phyloP scores from a whole-genome alignment of 1,140 invertebrate species.

The Tetraneura akinire region DNA sequence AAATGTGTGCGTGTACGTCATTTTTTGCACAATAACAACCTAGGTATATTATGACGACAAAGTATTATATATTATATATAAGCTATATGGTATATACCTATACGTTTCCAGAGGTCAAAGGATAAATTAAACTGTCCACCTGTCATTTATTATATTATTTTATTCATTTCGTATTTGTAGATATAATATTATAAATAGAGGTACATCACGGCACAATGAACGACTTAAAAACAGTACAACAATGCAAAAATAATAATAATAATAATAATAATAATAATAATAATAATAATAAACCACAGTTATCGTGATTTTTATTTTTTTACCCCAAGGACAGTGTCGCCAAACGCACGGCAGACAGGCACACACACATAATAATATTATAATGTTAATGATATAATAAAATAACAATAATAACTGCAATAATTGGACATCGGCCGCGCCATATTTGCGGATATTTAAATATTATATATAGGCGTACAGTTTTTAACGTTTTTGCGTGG shows the following conservation, averaged over 20 bases:
- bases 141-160: constrained; percentile 16
- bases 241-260: constrained; percentile 5
- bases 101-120: constrained; percentile 35
- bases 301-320: constrained; percentile 41
- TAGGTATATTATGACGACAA: background rate
- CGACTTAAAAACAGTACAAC: constrained; percentile 42
- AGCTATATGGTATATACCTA: background rate
- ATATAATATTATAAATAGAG: too few species aligned
- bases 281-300: background rate
- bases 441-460: too few species aligned
- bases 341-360: background rate
- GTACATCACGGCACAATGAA: constrained; percentile 19
- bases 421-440: background rate
- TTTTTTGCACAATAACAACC: background rate
- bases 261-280: background rate
- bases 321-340: constrained; percentile 3
- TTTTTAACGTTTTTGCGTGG: too few species aligned
- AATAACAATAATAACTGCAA: constrained; percentile 8
- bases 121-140: constrained; percentile 36
- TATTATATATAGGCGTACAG: too few species aligned
- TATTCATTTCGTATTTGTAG: background rate
- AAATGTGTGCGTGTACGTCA: background rate
- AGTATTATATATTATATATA: too few species aligned
- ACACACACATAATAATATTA: too few species aligned
- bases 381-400: background rate